phyloP scores from a whole-genome alignment of 2,797 vertebrate genomes.

The Orestias chungarensis region DNA sequence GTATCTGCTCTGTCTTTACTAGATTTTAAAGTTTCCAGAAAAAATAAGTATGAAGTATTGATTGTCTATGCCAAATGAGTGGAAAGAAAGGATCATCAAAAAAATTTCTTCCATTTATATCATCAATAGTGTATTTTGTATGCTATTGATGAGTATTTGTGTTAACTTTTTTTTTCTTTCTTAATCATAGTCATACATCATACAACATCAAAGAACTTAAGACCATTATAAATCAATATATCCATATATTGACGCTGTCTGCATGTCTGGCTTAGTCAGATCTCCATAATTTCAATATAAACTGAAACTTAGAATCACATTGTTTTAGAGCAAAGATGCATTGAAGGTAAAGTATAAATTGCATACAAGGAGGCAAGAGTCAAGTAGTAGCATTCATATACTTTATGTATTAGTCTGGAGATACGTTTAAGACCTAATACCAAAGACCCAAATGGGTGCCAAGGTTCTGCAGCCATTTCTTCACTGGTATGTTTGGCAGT shows the following conservation, averaged over 20 bases:
- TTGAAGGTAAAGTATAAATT: conserved; percentile 7
- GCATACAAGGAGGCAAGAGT: conserved; percentile 3
- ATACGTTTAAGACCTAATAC: conserved; percentile 55
- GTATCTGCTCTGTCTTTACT: background rate
- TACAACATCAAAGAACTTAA: too few relatives aligned
- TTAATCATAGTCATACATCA: too few relatives aligned
- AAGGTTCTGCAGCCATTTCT: conserved; percentile 38
- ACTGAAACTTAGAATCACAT: background rate
- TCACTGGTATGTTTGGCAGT: conserved; percentile 37
- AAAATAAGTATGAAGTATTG: conserved; percentile 9
- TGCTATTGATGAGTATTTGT: too few relatives aligned
- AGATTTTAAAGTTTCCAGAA: conserved; percentile 11
- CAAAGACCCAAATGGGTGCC: conserved; percentile 31
- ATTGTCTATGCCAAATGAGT: background rate
- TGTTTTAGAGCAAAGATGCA: background rate
- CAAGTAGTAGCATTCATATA: conserved; percentile 32
- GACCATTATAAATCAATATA: too few relatives aligned
- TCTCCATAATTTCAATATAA: background rate
- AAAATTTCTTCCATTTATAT: background rate
- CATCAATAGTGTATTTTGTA: too few relatives aligned
- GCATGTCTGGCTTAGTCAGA: background rate
- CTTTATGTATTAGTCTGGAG: conserved; percentile 46
- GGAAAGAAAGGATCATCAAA: background rate
- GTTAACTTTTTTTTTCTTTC: too few relatives aligned
- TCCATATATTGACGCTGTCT: background rate